Evolutionary conservation across 2,797 vertebrate species (phyloP).

Genomic region (Champsocephalus esox): DNA sequence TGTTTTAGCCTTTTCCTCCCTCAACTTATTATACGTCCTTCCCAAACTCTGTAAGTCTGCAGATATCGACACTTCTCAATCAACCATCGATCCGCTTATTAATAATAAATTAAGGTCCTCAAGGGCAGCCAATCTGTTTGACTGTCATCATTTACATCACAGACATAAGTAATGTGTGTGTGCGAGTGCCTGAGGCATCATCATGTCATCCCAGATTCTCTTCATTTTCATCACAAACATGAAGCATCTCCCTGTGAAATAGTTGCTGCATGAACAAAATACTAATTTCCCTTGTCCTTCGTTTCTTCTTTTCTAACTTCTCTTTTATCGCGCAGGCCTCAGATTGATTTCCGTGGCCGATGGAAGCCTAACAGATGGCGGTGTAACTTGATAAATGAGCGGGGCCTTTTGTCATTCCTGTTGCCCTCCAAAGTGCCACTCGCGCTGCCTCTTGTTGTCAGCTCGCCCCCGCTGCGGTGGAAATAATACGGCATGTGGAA

Average conservation of each 20-base stretch:
- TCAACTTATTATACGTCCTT: background rate
- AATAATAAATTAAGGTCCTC: constrained; percentile 76
- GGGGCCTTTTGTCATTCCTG: constrained; percentile 59
- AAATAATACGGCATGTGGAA: constrained; percentile 49
- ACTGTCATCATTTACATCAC: constrained; percentile 65
- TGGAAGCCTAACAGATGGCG: constrained; percentile 77
- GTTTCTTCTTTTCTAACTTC: background rate
- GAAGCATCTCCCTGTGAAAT: constrained; percentile 44
- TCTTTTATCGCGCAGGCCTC: constrained; percentile 39
- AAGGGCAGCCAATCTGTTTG: constrained; percentile 42
- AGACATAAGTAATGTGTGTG: background rate
- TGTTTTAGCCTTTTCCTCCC: background rate
- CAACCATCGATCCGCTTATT: constrained; percentile 73
- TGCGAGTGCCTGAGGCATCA: constrained; percentile 24
- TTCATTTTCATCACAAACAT: constrained; percentile 18
- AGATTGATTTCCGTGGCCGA: constrained; percentile 69
- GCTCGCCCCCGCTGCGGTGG: constrained; percentile 37
- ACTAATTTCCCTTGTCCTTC: background rate
- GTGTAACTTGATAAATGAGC: constrained; percentile 81
- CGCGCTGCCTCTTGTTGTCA: constrained; percentile 30
- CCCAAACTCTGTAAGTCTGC: background rate
- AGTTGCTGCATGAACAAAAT: constrained; percentile 17
- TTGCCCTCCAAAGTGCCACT: constrained; percentile 58
- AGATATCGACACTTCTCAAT: constrained; percentile 27
- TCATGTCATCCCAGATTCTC: constrained; percentile 35